Conservation (phyloP, 2,888 invertebrate genomes). For the Orthosia cruda region DNA sequence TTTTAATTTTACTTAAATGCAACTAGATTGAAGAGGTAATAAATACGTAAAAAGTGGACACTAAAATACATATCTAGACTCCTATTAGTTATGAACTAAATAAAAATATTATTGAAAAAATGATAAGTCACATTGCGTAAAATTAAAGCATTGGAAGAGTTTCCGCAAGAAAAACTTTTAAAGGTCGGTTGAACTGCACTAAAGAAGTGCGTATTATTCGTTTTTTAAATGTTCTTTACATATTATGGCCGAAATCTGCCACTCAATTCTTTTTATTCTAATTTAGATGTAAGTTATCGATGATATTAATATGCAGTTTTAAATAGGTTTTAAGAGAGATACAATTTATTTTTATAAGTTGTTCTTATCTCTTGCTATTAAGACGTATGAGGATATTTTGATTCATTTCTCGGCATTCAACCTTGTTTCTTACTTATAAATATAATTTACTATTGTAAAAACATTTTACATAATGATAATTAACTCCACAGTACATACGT, state of each 20-base stretch:
- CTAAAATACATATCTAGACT: no score
- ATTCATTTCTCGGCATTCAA: conserved; percentile 16
- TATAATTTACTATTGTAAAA: conserved; percentile 8
- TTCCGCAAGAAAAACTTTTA: neutral
- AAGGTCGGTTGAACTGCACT: neutral
- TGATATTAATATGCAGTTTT: neutral
- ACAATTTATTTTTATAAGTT: neutral
- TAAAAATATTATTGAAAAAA: neutral
- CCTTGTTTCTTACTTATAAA: conserved; percentile 34
- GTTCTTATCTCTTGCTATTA: conserved; percentile 15
- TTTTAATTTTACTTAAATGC: neutral
- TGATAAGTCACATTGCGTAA: neutral
- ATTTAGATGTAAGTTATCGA: neutral
- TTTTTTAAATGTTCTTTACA: neutral
- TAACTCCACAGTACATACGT: conserved; percentile 10
- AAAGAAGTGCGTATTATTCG: conserved; percentile 4
- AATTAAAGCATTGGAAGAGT: neutral
- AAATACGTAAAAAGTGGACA: no score
- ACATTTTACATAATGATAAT: conserved; percentile 25
- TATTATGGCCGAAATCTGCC: neutral
- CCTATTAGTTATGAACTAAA: neutral
- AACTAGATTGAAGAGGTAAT: no score
- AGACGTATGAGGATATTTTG: conserved; percentile 39
- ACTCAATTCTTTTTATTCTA: neutral
- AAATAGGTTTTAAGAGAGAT: neutral